Evolutionary conservation across 2,888 invertebrate genomes (phyloP), one percentile per base, ranked within the genome.

Genomic region (Chelonus formosanus): DNA sequence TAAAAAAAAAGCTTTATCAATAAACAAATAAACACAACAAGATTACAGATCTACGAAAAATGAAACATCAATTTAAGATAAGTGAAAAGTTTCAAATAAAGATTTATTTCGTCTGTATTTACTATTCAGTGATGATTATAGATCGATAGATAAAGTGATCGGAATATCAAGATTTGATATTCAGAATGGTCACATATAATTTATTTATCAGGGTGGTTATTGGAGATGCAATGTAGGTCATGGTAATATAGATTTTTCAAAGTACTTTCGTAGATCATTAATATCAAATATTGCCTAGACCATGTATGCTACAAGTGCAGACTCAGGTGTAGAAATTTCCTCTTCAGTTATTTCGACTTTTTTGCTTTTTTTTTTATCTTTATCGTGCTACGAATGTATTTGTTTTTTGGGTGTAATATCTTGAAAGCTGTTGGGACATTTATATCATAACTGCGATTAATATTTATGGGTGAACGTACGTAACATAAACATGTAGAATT

Each of bases 201-300:
- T 31, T 20, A 20, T 10, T 4, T 44, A 31, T 57, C n/a, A 4
- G 7, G 4, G 0, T 45, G 7, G 8, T 4, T 31, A 44, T 57
- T 44, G 40, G 3, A 31, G 40, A 45, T 44, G 4, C 3, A 44
- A 57, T 57, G 32, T 57, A 34, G 57, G 57, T 44, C 45, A 32
- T 4, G 10, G 4, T 44, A 31, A 31, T 57, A 54, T n/a, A 54
- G 40, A 40, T 54, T 54, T 57, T 57, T 31, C 8, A 8, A 20
- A 57, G n/a, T 8, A 45, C 57, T 44, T 44, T 31, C 43, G 57
- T 3, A 31, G 31, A 44, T 45, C 44, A 57, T 57, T 57, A 31
- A 57, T 57, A 57, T 44, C 45, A 34, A 44, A 57, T 57, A 57
- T 57, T 43, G 20, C 44, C n/a, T 0, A 43, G 20, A 31, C 43